Base-by-base conservation (phyloP, 2,113 vertebrate species). In the Pholis gunnellus region DNA sequence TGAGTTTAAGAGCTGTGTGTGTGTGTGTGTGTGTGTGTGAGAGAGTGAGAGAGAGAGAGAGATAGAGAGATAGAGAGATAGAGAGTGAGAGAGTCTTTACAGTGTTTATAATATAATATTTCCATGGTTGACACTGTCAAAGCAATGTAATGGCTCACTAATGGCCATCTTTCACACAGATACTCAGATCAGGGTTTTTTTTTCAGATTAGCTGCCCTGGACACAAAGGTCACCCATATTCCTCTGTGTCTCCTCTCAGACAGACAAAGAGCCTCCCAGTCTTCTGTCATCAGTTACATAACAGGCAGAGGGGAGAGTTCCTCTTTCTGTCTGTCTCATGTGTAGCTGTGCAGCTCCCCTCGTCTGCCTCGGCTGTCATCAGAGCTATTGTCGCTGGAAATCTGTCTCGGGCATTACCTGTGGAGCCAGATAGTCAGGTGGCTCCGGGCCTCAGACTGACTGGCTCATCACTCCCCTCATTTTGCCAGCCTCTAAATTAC, bases 1-100 rank as follows among this genome's bases (percentile, higher is more conserved):
- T 95, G 83, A 86, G 79, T 87, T 92, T 93, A 93, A 88, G 81
- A 94, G 81, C 56, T 79, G 80, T 75, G 78, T 88, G 72, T 85
- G 83, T 82, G 68, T 27, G 56, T 75, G 70, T 69, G 44, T 57
- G 40, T 6, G 69, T 36, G 71, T 44, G 25, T 17, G 60, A 5
- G 31, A 5, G 31, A 1, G 60, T 2, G 60, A 9, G 60, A 4
- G 60, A 20, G 60, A 20, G 60, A 68, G 57, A 52, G 68, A 71
- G 74, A 31, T 71, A 68, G 79, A 61, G 63, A 68, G 56, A 59
- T 22, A 74, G 81, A 68, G 50, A 2, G 80, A 81, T 71, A 88
- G 72, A 74, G 81, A 68, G 50, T 2, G 80, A 81, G 73, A 88
- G 72, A 78, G 70, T 84, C 68, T 56, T 68, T 85, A 83, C 77